phyloP scores from a whole-genome alignment of 2,888 invertebrate species.

The Aradus depressus region DNA sequence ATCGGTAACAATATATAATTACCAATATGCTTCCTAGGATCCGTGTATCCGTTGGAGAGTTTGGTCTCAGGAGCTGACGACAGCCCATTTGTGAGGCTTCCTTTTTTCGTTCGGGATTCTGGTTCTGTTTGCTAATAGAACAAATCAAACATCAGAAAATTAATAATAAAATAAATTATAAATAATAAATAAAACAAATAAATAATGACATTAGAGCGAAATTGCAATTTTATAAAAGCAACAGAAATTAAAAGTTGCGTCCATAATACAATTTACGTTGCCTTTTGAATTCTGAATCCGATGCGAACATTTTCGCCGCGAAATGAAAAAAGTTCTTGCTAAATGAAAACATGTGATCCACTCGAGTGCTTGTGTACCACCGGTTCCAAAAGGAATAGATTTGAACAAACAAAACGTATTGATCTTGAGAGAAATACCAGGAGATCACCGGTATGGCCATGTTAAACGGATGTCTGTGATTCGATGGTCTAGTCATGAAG shows the following conservation, averaged over 20 bases:
- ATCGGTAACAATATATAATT: not conserved
- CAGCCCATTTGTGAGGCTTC: constrained; percentile 5
- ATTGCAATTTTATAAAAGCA: not conserved
- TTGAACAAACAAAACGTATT: too few relatives aligned
- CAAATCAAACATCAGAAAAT: too few relatives aligned
- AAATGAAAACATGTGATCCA: too few relatives aligned
- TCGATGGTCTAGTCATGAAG: too few relatives aligned
- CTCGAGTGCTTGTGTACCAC: too few relatives aligned
- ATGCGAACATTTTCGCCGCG: too few relatives aligned
- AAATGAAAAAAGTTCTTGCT: too few relatives aligned
- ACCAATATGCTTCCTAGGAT: constrained; percentile 3
- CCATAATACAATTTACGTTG: not conserved
- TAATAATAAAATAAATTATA: not conserved
- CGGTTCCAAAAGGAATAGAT: too few relatives aligned
- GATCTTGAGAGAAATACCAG: too few relatives aligned
- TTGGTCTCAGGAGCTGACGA: constrained; percentile 4
- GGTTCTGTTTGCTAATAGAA: constrained; percentile 24
- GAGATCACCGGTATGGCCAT: too few relatives aligned
- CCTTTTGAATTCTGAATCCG: not conserved
- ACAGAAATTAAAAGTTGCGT: not conserved
- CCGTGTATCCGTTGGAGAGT: constrained; percentile 8
- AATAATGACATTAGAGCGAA: not conserved
- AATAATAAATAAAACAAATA: not conserved
- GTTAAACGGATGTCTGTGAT: too few relatives aligned
- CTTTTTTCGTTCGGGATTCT: constrained; percentile 13